Evolutionary conservation across 2,888 invertebrate species (phyloP), one percentile per base, ranked within the genome.

Genomic region (Ametastegia equiseti): DNA sequence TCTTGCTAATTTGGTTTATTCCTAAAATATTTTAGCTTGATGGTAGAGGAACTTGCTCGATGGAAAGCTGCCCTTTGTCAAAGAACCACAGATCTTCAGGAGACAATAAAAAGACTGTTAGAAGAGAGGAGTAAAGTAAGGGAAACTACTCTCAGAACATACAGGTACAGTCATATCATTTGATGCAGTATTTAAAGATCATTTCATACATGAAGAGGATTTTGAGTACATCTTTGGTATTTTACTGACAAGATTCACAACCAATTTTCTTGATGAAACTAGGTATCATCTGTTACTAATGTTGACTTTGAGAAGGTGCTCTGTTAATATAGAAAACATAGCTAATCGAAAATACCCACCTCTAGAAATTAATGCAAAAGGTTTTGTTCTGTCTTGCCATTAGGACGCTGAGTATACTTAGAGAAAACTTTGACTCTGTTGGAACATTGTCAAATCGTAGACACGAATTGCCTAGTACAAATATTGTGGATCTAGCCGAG

Each of bases 11-110:
- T 80, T 23, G 19, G 33, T 5, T 36, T 71, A n/a, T n/a, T 30
- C 19, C 13, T 82, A 27, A 39, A 65, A 80, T 11, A 81, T 93
- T 93, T 57, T 88, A 98, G 98, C 91, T 94, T 98, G 81, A 97
- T 98, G 96, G 96, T 98, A 1, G 98, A 98, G 92, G 98, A 98
- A 92, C 92, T 98, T 84, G 97, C 97, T 0, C 94, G 95, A 86
- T 97, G 97, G 94, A 97, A 98, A 91, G 96, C 96, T 71, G 94
- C 95, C 80, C 92, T 98, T 33, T 94, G 94, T 19, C 95, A 95
- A 85, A 94, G 95, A 90, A 94, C 95, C 77, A 94, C 94, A 42
- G 95, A 95, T 84, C 92, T 96, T 80, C 95, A 96, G 89, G 95
- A 95, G 89, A 93, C 94, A 47, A 92, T 96, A 83, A 95, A 95